phyloP scores from a whole-genome alignment of 1,140 invertebrate genomes.

The Anastrepha ludens region DNA sequence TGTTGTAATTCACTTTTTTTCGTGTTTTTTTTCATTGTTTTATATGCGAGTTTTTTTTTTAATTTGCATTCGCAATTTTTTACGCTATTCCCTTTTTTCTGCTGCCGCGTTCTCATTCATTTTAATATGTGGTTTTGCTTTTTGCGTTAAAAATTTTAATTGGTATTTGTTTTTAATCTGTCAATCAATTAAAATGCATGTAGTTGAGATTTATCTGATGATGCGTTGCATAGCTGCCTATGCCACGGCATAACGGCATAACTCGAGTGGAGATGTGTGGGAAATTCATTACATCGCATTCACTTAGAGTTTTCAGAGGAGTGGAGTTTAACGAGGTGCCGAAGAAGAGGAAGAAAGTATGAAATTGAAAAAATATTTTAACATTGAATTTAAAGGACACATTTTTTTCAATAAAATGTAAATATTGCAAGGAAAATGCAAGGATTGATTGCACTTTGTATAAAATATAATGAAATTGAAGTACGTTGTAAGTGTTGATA shows the following conservation, averaged over 20 bases:
- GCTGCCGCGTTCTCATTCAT: neutral
- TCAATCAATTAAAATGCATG: constrained; percentile 72
- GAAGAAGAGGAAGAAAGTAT: neutral
- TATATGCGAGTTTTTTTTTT: neutral
- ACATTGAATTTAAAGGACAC: too few species aligned
- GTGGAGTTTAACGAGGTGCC: too few species aligned
- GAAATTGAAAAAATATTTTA: neutral
- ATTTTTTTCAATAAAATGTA: too few species aligned
- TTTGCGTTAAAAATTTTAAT: constrained; percentile 70
- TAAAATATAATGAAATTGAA: too few species aligned
- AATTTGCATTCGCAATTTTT: constrained; percentile 59
- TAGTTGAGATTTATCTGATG: constrained; percentile 69
- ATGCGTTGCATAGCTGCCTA: neutral
- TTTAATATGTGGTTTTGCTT: constrained; percentile 53
- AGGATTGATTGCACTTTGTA: too few species aligned
- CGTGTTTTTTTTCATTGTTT: neutral
- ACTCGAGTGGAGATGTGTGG: neutral
- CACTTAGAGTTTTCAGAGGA: neutral
- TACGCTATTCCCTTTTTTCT: neutral
- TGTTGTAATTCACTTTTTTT: neutral
- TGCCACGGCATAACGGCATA: neutral
- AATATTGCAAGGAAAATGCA: too few species aligned
- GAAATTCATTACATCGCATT: neutral
- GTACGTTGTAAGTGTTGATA: too few species aligned
- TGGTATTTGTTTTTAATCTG: constrained; percentile 71